A percentile compares a stretch with the other conserved stretches of the same genome.
Evolutionary conservation across 2,797 vertebrate species (phyloP).

Genomic region (Darevskia mixta): DNA sequence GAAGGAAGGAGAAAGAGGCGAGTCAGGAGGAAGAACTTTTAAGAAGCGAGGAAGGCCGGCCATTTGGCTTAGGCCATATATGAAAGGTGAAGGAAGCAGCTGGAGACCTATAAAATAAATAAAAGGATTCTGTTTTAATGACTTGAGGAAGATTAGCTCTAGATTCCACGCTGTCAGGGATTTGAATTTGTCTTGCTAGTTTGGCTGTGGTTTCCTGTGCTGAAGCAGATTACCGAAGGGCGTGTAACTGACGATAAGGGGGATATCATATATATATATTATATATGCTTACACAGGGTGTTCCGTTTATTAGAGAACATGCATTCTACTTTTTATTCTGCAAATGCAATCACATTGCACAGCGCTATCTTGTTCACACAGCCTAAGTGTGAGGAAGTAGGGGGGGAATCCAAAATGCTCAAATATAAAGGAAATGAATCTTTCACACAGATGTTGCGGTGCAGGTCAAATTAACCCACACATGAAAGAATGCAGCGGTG

Average conservation of each 20-base stretch:
- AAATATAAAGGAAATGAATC: background rate
- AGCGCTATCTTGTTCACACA: background rate
- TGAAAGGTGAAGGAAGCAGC: conserved; percentile 25
- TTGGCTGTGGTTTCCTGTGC: conserved; percentile 27
- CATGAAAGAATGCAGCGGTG: background rate
- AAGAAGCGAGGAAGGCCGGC: conserved; percentile 1
- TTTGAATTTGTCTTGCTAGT: conserved; percentile 26
- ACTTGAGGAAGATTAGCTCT: conserved; percentile 32
- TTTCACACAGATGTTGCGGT: background rate
- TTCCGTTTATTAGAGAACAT: background rate
- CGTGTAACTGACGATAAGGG: background rate
- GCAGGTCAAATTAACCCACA: background rate
- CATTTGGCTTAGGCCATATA: background rate
- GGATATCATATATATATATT: background rate
- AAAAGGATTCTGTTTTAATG: conserved; percentile 31
- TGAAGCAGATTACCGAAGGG: conserved; percentile 16
- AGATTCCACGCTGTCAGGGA: conserved; percentile 12
- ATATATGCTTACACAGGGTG: background rate
- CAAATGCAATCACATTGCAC: background rate
- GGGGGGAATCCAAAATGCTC: background rate
- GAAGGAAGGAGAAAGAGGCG: background rate
- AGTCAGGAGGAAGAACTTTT: conserved; percentile 3
- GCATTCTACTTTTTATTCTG: background rate
- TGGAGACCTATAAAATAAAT: conserved; percentile 33
- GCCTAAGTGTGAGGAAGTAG: background rate